Conservation (phyloP, 2,113 vertebrate genomes). For the Aspiorhynchus laticeps region DNA sequence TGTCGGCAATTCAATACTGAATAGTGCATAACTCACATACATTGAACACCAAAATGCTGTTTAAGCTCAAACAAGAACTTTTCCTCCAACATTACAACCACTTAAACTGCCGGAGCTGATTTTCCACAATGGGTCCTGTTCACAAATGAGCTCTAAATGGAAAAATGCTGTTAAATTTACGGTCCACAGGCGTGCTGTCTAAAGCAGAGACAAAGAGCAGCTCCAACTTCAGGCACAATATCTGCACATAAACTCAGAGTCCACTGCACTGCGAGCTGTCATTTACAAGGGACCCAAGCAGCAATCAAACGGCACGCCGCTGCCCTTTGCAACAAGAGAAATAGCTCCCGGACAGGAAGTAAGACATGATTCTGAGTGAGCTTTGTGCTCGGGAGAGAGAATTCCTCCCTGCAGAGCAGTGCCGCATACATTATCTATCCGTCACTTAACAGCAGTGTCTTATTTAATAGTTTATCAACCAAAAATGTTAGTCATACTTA, state of each 20-base stretch:
- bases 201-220: not conserved
- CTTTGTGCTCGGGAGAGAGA: constrained; percentile 20
- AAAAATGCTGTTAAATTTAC: constrained; percentile 10
- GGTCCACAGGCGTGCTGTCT: not conserved
- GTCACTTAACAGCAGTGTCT: constrained; percentile 21
- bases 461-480: constrained; percentile 31
- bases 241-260: constrained; percentile 9
- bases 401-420: constrained; percentile 8
- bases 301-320: constrained; percentile 20
- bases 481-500: not conserved
- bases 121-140: not conserved
- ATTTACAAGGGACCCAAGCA: constrained; percentile 15
- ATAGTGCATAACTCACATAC: not conserved
- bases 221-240: constrained; percentile 8
- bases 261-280: not conserved
- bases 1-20: not conserved
- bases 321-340: constrained; percentile 22
- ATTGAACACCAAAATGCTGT: not conserved
- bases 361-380: constrained; percentile 14
- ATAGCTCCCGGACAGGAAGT: constrained; percentile 10
- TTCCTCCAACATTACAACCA: not conserved
- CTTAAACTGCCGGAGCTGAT: not conserved
- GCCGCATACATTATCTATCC: not conserved
- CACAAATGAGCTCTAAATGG: constrained; percentile 31
- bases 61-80: not conserved